These are phyloP conservation scores for Galagoides demidoff DNA, from an alignment of 2,797 vertebrate genomes.

Conservation along the genomic window DNA sequence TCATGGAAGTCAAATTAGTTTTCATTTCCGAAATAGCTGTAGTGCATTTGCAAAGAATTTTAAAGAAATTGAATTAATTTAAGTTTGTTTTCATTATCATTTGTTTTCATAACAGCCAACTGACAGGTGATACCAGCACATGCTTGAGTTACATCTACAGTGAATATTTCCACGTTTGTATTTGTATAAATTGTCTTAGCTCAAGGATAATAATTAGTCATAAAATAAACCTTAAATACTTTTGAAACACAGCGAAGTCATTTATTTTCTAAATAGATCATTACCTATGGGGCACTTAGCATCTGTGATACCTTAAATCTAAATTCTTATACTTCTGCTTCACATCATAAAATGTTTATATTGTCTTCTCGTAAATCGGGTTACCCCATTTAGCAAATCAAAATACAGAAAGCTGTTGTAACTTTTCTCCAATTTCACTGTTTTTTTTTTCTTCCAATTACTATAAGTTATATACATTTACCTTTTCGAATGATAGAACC, in stretches of 20 bases:
- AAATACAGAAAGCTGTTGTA: background rate
- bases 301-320: constrained; percentile 41
- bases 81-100: constrained; percentile 77
- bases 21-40: constrained; percentile 68
- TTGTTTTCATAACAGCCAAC: constrained; percentile 73
- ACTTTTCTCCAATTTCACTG: background rate
- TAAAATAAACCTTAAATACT: constrained; percentile 62
- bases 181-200: constrained; percentile 71
- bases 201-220: constrained; percentile 64
- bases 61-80: constrained; percentile 75
- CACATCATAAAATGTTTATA: background rate
- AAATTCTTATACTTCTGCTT: constrained; percentile 26
- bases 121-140: constrained; percentile 66
- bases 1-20: constrained; percentile 75
- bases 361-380: background rate
- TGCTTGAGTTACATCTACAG: constrained; percentile 63
- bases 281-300: constrained; percentile 47
- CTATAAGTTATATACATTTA: background rate
- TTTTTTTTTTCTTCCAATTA: background rate
- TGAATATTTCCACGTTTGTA: constrained; percentile 71
- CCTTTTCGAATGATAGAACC: background rate
- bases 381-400: background rate
- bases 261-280: constrained; percentile 56
- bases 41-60: constrained; percentile 67
- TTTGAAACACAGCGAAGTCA: constrained; percentile 41